Evolutionary conservation across 2,113 vertebrate species (phyloP), one percentile per base, ranked within the genome.

Genomic region (Calyptommatus sinebrachiatus): DNA sequence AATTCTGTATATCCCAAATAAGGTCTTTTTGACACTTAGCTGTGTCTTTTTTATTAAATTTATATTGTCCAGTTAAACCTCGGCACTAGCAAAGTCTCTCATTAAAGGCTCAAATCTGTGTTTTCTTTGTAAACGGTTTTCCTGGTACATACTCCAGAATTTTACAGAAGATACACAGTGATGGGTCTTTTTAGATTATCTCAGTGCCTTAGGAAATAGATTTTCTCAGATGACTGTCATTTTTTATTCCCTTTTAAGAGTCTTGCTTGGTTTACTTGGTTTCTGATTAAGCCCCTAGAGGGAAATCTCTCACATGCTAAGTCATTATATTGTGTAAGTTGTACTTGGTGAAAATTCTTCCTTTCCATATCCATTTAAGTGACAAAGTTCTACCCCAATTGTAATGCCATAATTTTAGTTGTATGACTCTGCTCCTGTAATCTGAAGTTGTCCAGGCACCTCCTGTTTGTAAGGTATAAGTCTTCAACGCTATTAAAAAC

Each of bases 41-140:
- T 50, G 73, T 41, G 67, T 57, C 8, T 78, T 87, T 79, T 74
- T 75, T 50, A 79, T 80, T 76, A 53, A 81, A 73, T 50, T 62
- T 41, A 61, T 71, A 77, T 45, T 79, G 79, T 83, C 86, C 60
- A 87, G 35, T 6, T 9, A 61, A 11, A 28, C 48, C 2, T 3
- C 48, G 8, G 8, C 73, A 20, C 1, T 45, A 46, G 68, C 9
- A 82, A 46, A 76, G 76, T 90, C 65, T 67, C 79, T 69, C n/a
- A 2, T 62, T 26, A 28, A 65, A 76, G 72, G 77, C 7, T 60
- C 67, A 80, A 82, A 85, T 53, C 45, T 14, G 2, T 76, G 80
- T 80, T 84, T 79, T 61, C 80, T 83, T 50, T 66, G 70, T 57
- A 45, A 7, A 0, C 4, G 28, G 48, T 77, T 26, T 63, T 61